phyloP scores from a whole-genome alignment of 2,888 invertebrate species.

The Alsophila aescularia region DNA sequence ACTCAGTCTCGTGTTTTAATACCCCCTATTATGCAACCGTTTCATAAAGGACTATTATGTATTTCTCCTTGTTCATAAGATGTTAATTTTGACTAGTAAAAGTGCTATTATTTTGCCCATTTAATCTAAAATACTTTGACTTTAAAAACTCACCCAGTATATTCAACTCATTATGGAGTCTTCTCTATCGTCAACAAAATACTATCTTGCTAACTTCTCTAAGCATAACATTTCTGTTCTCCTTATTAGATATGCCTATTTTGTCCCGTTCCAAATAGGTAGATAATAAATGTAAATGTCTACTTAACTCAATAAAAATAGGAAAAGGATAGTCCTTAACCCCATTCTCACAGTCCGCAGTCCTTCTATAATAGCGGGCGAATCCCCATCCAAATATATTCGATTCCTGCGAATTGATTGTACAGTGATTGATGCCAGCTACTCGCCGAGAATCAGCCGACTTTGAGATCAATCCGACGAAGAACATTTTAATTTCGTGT shows the following conservation, averaged over 20 bases:
- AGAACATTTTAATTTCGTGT: constrained; percentile 30
- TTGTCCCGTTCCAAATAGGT: background rate
- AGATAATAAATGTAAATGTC: constrained; percentile 11
- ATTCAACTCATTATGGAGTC: no score
- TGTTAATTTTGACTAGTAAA: no score
- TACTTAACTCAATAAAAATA: constrained; percentile 18
- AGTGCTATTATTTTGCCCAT: no score
- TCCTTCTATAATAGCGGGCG: constrained; percentile 19
- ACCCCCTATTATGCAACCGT: no score
- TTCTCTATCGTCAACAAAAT: no score
- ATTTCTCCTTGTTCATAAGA: no score
- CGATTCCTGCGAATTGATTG: constrained; percentile 44
- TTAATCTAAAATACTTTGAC: no score
- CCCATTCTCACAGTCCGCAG: constrained; percentile 12
- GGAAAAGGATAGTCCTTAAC: constrained; percentile 14
- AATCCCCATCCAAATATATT: constrained; percentile 22
- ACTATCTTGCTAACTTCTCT: no score
- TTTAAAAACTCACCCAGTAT: no score
- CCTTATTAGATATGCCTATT: background rate
- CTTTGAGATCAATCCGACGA: constrained; percentile 16
- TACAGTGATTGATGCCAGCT: constrained; percentile 49
- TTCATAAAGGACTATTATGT: no score
- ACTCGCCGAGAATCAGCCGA: constrained; percentile 36
- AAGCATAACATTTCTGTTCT: background rate
- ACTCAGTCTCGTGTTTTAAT: no score